A percentile compares a stretch with the other conserved stretches of the same genome.
phyloP scores from a whole-genome alignment of 92 coral and sea anemone species.

The Desmophyllum pertusum region DNA sequence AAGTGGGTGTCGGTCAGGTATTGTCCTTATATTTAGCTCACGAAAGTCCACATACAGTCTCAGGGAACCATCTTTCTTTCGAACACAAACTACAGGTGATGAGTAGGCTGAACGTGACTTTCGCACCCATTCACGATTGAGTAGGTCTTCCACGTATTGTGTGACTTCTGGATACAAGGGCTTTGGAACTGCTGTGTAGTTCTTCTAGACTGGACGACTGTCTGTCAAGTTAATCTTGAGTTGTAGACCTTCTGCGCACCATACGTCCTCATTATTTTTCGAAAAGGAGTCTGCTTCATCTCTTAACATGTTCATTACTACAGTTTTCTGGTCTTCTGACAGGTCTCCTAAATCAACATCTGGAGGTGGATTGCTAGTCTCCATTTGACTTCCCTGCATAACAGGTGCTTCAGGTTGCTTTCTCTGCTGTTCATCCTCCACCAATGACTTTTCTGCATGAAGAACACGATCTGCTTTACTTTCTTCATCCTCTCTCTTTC shows the following conservation, averaged over 20 bases:
- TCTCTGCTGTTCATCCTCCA: neutral
- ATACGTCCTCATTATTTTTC: constrained; percentile 26
- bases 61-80: constrained; percentile 38
- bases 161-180: constrained; percentile 49
- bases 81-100: constrained; percentile 40
- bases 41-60: constrained; percentile 25
- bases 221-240: constrained; percentile 19
- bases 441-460: neutral
- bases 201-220: constrained; percentile 57
- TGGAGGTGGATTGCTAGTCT: constrained; percentile 9
- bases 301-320: neutral
- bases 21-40: neutral
- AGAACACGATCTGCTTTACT: neutral
- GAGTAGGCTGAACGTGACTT: constrained; percentile 37
- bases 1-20: constrained; percentile 26
- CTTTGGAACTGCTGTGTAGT: constrained; percentile 52
- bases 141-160: constrained; percentile 43
- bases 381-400: neutral
- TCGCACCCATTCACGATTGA: constrained; percentile 29
- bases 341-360: neutral
- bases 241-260: constrained; percentile 11
- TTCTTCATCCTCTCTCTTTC: neutral
- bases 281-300: constrained; percentile 25
- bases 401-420: neutral
- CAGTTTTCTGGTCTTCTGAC: constrained; percentile 16